These are phyloP conservation scores for Brachionus sp. DNA, from an alignment of 1,140 invertebrate species.

Conservation along the genomic window DNA sequence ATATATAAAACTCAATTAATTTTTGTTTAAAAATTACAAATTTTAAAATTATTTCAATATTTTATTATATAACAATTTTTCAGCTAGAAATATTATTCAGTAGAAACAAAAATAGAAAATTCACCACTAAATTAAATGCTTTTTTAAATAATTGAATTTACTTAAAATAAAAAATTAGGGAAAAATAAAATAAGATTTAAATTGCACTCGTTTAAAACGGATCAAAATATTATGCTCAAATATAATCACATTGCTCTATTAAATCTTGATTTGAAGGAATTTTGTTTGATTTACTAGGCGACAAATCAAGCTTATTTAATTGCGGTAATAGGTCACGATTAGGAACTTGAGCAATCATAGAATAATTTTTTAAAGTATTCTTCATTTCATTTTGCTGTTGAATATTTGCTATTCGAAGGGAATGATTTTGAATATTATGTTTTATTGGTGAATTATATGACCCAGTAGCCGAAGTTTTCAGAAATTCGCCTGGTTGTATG, in stretches of 20 bases:
- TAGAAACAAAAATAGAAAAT: not conserved
- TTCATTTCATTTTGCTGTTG: constrained; percentile 2
- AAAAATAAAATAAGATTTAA: not conserved
- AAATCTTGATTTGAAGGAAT: not conserved
- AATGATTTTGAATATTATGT: constrained; percentile 20
- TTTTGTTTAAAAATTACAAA: not conserved
- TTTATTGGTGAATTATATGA: not conserved
- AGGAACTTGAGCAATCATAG: not conserved
- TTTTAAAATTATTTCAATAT: constrained; percentile 1
- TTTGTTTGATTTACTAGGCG: not conserved
- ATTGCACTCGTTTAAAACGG: not conserved
- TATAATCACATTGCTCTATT: constrained; percentile 25
- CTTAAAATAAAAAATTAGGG: not conserved
- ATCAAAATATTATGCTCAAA: constrained; percentile 7
- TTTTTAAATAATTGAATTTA: not conserved
- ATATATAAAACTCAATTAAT: not conserved
- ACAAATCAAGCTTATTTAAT: not conserved
- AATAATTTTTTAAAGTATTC: not conserved
- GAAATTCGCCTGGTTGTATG: not conserved
- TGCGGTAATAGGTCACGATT: not conserved
- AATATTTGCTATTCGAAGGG: constrained; percentile 19
- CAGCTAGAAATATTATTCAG: not conserved
- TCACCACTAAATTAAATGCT: not conserved
- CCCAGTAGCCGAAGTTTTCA: not conserved
- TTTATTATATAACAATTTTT: not conserved